These are phyloP conservation scores for Pyrocephalus nanus DNA, from an alignment of 2,797 vertebrate species.

Conservation along the genomic window DNA sequence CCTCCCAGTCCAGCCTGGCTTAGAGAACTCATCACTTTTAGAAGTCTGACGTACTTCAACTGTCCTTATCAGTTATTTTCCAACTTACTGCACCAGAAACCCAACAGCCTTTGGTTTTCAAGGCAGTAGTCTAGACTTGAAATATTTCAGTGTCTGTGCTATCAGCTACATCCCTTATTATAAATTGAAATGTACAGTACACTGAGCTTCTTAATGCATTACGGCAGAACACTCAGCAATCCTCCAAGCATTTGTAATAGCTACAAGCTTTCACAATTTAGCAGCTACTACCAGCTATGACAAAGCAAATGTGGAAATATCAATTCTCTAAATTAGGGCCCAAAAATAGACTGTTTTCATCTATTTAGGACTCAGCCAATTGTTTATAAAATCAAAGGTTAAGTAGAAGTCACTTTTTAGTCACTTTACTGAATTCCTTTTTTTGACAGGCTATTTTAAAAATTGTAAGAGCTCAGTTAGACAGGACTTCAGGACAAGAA, in stretches of 20 bases:
- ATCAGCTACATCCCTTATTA: conserved; percentile 23
- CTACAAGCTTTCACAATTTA: conserved; percentile 44
- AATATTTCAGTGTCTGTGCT: not conserved
- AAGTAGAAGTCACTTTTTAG: conserved; percentile 44
- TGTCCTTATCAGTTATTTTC: conserved; percentile 17
- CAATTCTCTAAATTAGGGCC: conserved; percentile 54
- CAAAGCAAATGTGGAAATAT: conserved; percentile 54
- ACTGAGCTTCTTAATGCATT: conserved; percentile 21
- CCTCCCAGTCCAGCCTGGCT: rapidly evolving
- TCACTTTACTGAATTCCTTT: conserved; percentile 39
- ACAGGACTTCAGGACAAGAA: conserved; percentile 20
- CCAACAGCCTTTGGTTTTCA: not conserved
- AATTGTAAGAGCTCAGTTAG: not conserved
- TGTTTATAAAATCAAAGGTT: conserved; percentile 53
- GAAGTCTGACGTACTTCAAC: not conserved
- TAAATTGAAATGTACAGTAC: conserved; percentile 23
- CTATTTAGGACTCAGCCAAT: conserved; percentile 8
- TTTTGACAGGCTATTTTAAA: conserved; percentile 45
- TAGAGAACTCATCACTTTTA: not conserved
- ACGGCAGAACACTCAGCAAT: conserved; percentile 13
- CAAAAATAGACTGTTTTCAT: conserved; percentile 53
- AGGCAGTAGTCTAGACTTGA: conserved; percentile 32
- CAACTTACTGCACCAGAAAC: conserved; percentile 10
- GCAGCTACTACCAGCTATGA: conserved; percentile 31
- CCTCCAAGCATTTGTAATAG: conserved; percentile 27